Conservation (phyloP, 2,113 vertebrate genomes). For the Galemys pyrenaicus region DNA sequence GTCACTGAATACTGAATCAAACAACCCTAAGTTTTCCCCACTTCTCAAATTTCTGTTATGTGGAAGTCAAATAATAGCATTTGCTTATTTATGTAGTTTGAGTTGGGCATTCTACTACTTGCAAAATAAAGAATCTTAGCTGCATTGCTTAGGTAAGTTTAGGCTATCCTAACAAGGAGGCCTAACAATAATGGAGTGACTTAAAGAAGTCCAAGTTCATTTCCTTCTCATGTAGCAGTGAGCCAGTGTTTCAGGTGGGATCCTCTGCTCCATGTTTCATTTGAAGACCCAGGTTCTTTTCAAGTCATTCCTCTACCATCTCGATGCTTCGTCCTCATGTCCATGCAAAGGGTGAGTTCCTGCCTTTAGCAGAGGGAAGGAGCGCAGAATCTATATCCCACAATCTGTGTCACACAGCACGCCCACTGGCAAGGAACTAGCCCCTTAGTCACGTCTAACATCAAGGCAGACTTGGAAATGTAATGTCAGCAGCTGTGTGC, state of each 20-base stretch:
- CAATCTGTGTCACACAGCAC: not conserved
- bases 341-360: not conserved
- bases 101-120: not conserved
- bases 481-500: not conserved
- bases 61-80: not conserved
- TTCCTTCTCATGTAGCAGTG: not conserved
- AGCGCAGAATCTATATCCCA: not conserved
- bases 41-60: not conserved
- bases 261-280: not conserved
- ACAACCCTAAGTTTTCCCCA: not conserved
- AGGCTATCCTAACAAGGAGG: not conserved
- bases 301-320: not conserved
- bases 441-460: not conserved
- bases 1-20: not conserved
- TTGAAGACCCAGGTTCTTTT: not conserved
- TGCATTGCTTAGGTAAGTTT: not conserved
- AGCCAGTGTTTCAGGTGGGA: not conserved
- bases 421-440: not conserved
- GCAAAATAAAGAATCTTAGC: not conserved
- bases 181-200: not conserved
- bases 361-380: not conserved
- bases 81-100: not conserved
- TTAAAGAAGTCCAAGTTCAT: not conserved
- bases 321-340: not conserved
- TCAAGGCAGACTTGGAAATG: not conserved